A percentile compares a stretch with the other conserved stretches of the same genome.
Conservation (phyloP, 2,888 invertebrate species). For the Spialia ferax region DNA sequence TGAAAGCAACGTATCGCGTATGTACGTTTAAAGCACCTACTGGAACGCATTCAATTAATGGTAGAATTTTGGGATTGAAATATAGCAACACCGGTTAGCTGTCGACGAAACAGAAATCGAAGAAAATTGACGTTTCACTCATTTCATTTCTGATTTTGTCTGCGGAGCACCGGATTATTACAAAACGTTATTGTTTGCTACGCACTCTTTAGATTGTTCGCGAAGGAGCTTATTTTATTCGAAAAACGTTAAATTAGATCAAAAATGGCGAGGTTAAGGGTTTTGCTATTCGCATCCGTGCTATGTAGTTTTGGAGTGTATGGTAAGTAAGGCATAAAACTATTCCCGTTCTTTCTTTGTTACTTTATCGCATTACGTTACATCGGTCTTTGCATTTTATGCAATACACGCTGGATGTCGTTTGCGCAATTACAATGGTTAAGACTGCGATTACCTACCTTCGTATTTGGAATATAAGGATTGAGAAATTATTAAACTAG, state of each 20-base stretch:
- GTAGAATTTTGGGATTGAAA: slow-evolving; percentile 4
- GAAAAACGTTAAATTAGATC: slow-evolving; percentile 11
- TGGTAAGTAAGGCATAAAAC: slow-evolving; percentile 69
- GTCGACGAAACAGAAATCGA: slow-evolving; percentile 49
- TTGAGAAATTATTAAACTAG: slow-evolving; percentile 18
- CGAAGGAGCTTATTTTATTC: slow-evolving; percentile 22
- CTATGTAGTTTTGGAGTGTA: slow-evolving; percentile 64
- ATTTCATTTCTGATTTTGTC: slow-evolving; percentile 54
- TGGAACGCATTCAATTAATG: neutral
- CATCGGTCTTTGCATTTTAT: slow-evolving; percentile 40
- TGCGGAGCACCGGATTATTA: slow-evolving; percentile 55
- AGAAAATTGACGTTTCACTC: slow-evolving; percentile 29
- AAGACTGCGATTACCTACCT: slow-evolving; percentile 42
- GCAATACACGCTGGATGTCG: slow-evolving; percentile 25
- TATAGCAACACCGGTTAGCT: slow-evolving; percentile 63
- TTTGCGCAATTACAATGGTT: slow-evolving; percentile 40
- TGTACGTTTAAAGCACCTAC: neutral
- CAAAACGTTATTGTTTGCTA: slow-evolving; percentile 60
- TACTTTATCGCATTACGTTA: slow-evolving; percentile 52
- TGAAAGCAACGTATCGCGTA: no score
- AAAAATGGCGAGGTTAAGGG: slow-evolving; percentile 68
- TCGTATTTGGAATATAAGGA: slow-evolving; percentile 12
- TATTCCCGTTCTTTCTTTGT: slow-evolving; percentile 51
- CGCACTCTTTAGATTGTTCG: slow-evolving; percentile 59
- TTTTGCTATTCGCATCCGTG: slow-evolving; percentile 66